These are phyloP conservation scores for Spinibarbus caldwelli DNA, from an alignment of 2,797 vertebrate genomes.

Conservation along the genomic window DNA sequence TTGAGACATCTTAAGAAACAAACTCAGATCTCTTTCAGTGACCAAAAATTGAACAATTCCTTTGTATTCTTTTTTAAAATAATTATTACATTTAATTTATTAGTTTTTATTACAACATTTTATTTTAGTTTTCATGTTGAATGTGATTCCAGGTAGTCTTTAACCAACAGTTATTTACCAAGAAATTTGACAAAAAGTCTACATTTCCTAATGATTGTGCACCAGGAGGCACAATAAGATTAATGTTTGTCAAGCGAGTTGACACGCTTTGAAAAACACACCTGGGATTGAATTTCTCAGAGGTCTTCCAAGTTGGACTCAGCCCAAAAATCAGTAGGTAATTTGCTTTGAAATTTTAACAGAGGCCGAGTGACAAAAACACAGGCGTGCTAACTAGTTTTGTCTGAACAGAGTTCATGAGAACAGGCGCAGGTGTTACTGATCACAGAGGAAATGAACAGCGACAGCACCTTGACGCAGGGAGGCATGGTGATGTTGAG, in stretches of 20 bases:
- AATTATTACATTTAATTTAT: neutral
- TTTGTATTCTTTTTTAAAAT: neutral
- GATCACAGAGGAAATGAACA: constrained; percentile 1
- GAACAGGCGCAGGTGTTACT: neutral
- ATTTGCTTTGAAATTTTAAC: neutral
- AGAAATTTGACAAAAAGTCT: neutral
- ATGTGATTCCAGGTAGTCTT: neutral
- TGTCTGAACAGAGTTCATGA: no score
- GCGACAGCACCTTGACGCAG: constrained; percentile 87
- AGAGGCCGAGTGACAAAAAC: neutral
- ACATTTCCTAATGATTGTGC: neutral
- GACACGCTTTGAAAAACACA: neutral
- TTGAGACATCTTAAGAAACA: neutral
- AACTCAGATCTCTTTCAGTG: neutral
- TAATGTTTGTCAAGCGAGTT: neutral
- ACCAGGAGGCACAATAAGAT: neutral
- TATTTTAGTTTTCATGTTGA: neutral
- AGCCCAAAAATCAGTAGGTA: neutral
- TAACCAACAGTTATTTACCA: neutral
- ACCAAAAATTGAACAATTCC: neutral
- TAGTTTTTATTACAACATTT: neutral
- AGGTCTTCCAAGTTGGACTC: neutral
- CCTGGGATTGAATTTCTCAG: neutral
- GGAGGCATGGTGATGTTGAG: constrained; percentile 94
- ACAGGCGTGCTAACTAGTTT: neutral